Percentiles rank a stretch among this genome's conserved stretches.
These are phyloP conservation scores for Pristionchus exspectatus DNA, from an alignment of 2,888 invertebrate species.

Conservation along the genomic window DNA sequence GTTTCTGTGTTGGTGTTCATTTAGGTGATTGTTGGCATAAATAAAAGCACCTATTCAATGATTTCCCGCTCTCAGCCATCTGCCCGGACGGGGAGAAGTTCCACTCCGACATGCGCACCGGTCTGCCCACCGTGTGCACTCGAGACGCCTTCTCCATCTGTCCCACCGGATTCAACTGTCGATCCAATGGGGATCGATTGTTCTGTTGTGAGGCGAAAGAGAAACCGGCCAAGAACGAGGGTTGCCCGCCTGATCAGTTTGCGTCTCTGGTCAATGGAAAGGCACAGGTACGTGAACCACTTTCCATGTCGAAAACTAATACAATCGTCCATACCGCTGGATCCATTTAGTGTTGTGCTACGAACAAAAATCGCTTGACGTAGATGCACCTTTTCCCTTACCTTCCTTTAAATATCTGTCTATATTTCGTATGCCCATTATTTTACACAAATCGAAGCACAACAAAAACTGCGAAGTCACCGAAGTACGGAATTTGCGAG, in stretches of 20 bases:
- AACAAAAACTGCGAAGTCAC: no score
- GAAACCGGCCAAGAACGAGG: slow-evolving; percentile 58
- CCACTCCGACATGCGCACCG: slow-evolving; percentile 67
- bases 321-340: not conserved
- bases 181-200: slow-evolving; percentile 17
- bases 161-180: slow-evolving; percentile 67
- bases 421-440: not conserved
- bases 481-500: no score
- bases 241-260: slow-evolving; percentile 68
- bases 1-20: no score
- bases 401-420: no score
- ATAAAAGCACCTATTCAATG: not conserved
- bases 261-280: slow-evolving; percentile 55
- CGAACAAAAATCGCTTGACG: no score
- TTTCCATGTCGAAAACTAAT: not conserved
- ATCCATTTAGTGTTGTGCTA: not conserved
- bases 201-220: slow-evolving; percentile 46
- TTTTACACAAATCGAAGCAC: not conserved
- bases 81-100: slow-evolving; percentile 67
- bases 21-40: not conserved
- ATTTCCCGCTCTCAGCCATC: slow-evolving; percentile 60
- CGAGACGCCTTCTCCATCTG: slow-evolving; percentile 69
- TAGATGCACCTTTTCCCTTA: not conserved
- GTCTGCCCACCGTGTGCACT: slow-evolving; percentile 66
- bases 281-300: not conserved